Percentiles rank a stretch among this genome's conserved stretches.
phyloP scores from a whole-genome alignment of 2,797 vertebrate species.

The Myotis vivesi region DNA sequence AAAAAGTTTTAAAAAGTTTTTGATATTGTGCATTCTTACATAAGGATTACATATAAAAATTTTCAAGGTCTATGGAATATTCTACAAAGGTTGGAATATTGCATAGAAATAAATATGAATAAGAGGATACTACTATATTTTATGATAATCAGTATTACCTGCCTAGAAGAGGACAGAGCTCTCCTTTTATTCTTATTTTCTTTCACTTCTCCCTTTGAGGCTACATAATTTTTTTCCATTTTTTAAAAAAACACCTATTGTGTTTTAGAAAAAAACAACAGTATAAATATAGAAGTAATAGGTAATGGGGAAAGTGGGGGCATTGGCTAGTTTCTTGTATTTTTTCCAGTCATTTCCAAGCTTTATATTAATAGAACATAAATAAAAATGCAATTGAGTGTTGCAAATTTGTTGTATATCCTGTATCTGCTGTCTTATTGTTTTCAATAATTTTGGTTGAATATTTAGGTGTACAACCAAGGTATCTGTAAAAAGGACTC shows the following conservation, averaged over 20 bases:
- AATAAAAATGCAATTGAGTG: background rate
- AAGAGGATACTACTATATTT: background rate
- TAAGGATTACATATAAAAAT: background rate
- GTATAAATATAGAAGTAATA: background rate
- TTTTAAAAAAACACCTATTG: background rate
- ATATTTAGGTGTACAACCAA: background rate
- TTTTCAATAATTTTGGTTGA: background rate
- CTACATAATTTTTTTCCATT: background rate
- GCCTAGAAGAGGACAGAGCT: background rate
- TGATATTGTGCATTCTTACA: background rate
- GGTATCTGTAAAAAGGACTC: background rate
- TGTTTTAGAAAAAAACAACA: background rate
- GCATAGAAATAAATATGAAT: background rate
- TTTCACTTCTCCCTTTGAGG: conserved; percentile 24
- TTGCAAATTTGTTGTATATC: background rate
- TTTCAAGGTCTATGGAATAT: background rate
- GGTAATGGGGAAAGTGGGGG: too few species aligned
- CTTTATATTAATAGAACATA: background rate
- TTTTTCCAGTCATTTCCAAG: background rate
- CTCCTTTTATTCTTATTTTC: background rate
- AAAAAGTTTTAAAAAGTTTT: background rate
- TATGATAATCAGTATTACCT: background rate
- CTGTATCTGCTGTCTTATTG: background rate
- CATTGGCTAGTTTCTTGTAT: background rate
- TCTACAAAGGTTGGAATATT: background rate